phyloP scores from a whole-genome alignment of 2,797 vertebrate genomes.

The Pangasius krempfi region DNA sequence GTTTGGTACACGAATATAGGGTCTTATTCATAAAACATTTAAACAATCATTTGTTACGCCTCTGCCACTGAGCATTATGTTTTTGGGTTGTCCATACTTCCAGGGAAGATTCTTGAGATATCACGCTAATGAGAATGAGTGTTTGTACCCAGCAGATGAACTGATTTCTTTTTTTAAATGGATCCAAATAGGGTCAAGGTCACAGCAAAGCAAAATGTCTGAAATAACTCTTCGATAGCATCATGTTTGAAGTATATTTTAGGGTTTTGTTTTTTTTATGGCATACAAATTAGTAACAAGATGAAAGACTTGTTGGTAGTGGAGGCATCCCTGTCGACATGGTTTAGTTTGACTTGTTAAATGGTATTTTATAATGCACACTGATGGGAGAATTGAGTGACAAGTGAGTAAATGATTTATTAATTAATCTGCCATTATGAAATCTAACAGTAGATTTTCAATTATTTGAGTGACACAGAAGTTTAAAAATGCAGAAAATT shows the following conservation, averaged over 20 bases:
- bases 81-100: neutral
- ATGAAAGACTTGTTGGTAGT: too few relatives aligned
- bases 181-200: neutral
- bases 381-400: too few relatives aligned
- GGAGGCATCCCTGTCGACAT: too few relatives aligned
- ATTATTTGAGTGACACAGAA: too few relatives aligned
- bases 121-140: neutral
- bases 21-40: neutral
- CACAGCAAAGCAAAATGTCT: neutral
- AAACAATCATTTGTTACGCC: neutral
- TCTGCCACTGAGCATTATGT: neutral
- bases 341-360: too few relatives aligned
- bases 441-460: too few relatives aligned
- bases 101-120: neutral
- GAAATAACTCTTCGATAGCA: too few relatives aligned
- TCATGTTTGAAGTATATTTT: neutral
- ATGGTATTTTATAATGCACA: too few relatives aligned
- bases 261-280: too few relatives aligned
- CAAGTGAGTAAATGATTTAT: too few relatives aligned
- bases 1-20: neutral
- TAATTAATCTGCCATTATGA: too few relatives aligned
- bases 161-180: neutral
- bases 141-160: neutral
- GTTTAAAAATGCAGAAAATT: neutral
- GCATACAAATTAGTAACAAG: too few relatives aligned